A percentile compares a stretch with the other conserved stretches of the same genome.
phyloP scores from a whole-genome alignment of 2,888 invertebrate genomes.

The Bellardia bayeri region DNA sequence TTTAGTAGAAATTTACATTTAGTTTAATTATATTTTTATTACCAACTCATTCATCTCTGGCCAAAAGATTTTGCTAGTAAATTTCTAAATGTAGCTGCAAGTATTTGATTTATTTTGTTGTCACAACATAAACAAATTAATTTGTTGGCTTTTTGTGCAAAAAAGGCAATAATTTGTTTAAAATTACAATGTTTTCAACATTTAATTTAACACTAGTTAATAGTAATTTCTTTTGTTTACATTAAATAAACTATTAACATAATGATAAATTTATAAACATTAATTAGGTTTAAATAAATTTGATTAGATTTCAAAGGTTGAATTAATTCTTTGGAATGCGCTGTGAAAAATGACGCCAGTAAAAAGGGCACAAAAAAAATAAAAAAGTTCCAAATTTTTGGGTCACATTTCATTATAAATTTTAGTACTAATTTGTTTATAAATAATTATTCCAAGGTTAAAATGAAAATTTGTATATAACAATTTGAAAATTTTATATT shows the following conservation, averaged over 20 bases:
- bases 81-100: neutral
- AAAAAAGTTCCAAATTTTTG: too few relatives aligned
- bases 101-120: neutral
- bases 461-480: too few relatives aligned
- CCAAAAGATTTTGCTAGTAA: neutral
- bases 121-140: conserved; percentile 29
- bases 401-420: too few relatives aligned
- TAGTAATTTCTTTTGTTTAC: neutral
- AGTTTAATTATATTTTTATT: conserved; percentile 6
- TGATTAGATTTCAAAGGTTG: neutral
- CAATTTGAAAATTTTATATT: too few relatives aligned
- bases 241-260: neutral
- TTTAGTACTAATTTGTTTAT: too few relatives aligned
- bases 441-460: too few relatives aligned
- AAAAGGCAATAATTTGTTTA: neutral
- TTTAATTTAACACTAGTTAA: neutral
- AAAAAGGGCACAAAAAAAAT: too few relatives aligned
- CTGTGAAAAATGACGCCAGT: too few relatives aligned
- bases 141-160: neutral
- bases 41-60: neutral
- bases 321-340: too few relatives aligned
- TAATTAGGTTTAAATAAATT: neutral
- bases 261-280: neutral
- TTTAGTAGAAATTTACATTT: neutral
- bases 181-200: neutral